phyloP scores from a whole-genome alignment of 2,888 invertebrate species.

The Clepsis dumicolana region DNA sequence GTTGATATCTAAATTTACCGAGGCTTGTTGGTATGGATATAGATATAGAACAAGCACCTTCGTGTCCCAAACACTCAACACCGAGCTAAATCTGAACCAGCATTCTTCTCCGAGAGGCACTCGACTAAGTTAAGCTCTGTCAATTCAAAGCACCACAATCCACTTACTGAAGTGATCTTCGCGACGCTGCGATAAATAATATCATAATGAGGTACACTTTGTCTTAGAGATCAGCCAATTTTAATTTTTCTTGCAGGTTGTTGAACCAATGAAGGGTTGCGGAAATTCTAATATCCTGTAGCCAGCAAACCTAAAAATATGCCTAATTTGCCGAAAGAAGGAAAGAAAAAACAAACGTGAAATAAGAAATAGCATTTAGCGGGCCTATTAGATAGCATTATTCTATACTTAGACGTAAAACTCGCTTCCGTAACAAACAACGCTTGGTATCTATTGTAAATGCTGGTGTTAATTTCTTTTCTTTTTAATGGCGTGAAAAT shows the following conservation, averaged over 20 bases:
- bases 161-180: constrained; percentile 14
- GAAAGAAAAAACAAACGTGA: neutral
- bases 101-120: constrained; percentile 9
- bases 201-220: neutral
- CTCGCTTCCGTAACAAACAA: neutral
- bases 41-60: constrained; percentile 8
- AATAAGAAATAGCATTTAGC: neutral
- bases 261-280: constrained; percentile 7
- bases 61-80: constrained; percentile 24
- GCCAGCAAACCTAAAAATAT: neutral
- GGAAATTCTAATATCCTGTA: neutral
- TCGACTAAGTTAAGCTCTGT: neutral
- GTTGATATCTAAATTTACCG: constrained; percentile 20
- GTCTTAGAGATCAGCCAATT: neutral
- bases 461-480: neutral
- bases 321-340: too few species aligned
- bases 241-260: neutral
- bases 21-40: neutral
- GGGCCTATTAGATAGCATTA: neutral
- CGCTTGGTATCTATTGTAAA: neutral
- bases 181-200: neutral
- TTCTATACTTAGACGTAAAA: neutral
- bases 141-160: constrained; percentile 21
- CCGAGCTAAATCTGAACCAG: constrained; percentile 27
- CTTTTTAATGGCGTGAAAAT: neutral